These are phyloP conservation scores for Mormyrus hasselquistii DNA, from an alignment of 2,797 vertebrate genomes.

Conservation along the genomic window DNA sequence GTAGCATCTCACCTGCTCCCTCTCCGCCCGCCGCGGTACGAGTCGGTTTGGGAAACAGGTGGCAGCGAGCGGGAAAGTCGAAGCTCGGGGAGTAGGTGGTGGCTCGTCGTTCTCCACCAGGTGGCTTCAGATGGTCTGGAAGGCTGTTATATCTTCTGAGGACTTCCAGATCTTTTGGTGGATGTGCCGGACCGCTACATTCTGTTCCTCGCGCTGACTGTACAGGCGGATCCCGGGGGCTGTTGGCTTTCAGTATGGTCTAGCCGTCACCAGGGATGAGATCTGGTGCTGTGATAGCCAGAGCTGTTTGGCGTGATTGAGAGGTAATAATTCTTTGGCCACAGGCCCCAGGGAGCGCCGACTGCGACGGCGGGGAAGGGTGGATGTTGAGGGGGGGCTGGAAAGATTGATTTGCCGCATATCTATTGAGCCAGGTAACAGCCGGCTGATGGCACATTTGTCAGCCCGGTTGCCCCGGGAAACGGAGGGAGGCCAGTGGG, in stretches of 20 bases:
- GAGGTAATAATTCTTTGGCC: conserved; percentile 1
- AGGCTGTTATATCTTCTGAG: neutral
- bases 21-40: neutral
- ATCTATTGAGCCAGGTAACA: conserved; percentile 15
- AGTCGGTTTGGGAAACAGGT: neutral
- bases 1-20: neutral
- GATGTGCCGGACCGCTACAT: neutral
- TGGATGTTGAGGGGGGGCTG: neutral
- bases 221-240: neutral
- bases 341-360: neutral
- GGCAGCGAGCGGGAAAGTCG: neutral
- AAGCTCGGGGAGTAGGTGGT: neutral
- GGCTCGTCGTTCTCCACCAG: neutral
- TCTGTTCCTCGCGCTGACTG: neutral
- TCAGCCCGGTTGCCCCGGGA: neutral
- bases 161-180: neutral
- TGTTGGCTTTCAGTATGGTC: neutral
- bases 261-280: neutral
- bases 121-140: neutral
- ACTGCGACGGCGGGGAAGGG: neutral
- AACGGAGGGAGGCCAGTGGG: neutral
- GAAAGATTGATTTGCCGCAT: neutral
- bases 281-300: neutral
- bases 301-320: neutral
- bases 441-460: neutral